phyloP scores from a whole-genome alignment of 1,140 invertebrate genomes.

The Myzus persicae region DNA sequence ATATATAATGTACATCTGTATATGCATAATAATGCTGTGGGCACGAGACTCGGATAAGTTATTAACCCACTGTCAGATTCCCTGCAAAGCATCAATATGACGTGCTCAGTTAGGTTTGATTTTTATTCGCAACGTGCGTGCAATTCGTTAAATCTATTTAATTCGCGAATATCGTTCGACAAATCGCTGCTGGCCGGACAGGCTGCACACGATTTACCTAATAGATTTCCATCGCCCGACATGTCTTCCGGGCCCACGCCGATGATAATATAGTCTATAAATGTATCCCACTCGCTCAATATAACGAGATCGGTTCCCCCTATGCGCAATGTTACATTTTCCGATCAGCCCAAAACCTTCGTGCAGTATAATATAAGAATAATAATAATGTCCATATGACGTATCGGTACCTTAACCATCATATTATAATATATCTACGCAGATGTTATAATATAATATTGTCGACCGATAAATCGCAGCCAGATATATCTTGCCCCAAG shows the following conservation, averaged over 20 bases:
- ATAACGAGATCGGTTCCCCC: background rate
- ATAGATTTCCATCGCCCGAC: background rate
- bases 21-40: background rate
- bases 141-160: background rate
- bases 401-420: background rate
- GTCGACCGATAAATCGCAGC: background rate
- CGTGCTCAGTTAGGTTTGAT: background rate
- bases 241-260: background rate
- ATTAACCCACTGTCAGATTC: constrained; percentile 37
- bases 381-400: background rate
- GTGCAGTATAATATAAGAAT: background rate
- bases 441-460: constrained; percentile 2
- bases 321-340: background rate
- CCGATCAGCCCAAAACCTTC: constrained; percentile 3
- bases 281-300: background rate
- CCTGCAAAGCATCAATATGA: background rate
- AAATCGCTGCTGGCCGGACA: constrained; percentile 1
- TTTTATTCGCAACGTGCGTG: background rate
- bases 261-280: background rate
- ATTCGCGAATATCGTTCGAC: constrained; percentile 1
- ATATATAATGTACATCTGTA: background rate
- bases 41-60: background rate
- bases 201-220: background rate
- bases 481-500: constrained; percentile 3
- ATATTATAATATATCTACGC: background rate